Base-by-base conservation (phyloP, 2,797 vertebrate genomes). In the Rhabdophis nuchalis region DNA sequence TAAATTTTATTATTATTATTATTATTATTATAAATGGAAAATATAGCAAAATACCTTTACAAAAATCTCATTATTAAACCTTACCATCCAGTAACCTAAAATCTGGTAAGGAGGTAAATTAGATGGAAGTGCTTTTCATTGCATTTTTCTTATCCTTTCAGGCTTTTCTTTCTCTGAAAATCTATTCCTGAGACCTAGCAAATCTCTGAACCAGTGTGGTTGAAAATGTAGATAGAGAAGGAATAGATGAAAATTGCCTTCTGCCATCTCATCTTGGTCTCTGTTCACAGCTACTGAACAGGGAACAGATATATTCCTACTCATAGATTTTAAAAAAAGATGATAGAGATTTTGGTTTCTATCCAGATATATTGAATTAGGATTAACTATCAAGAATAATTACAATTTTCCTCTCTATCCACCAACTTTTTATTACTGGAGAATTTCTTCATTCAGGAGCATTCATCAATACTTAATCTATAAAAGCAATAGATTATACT, bases 401-500 rank as follows among this genome's bases (percentile, higher is more conserved):
- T 11, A 27, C 10, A 29, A 5, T 82, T 56, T 93, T 6, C 53
- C 18, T 92, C 29, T 89, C 5, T 7, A 52, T 12, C 4, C 53
- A 4, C 46, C 89, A 50, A 36, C 58, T 32, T 92, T 56, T 14
- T 1, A 0, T 13, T 93, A 9, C 92, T 89, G 91, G 85, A 92
- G 46, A 46, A 18, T 54, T 54, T 61, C 54, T 93, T 3, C 25
- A 57, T 90, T 90, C 58, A 82, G 23, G n/a, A 92, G 9, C 12
- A 87, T 72, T 90, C 68, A 85, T 23, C 32, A 92, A 91, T 53
- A 61, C 90, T 20, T 77, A 61, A 91, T 87, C 25, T 91, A 93
- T 86, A 50, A 92, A 93, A 94, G 29, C 90, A 50, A 32, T 94
- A 85, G 87, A 93, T 95, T 53, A 94, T 41, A 53, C 29, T 92